These are phyloP conservation scores for Sepioteuthis lessoniana DNA, from an alignment of 2,888 invertebrate genomes.

Conservation along the genomic window DNA sequence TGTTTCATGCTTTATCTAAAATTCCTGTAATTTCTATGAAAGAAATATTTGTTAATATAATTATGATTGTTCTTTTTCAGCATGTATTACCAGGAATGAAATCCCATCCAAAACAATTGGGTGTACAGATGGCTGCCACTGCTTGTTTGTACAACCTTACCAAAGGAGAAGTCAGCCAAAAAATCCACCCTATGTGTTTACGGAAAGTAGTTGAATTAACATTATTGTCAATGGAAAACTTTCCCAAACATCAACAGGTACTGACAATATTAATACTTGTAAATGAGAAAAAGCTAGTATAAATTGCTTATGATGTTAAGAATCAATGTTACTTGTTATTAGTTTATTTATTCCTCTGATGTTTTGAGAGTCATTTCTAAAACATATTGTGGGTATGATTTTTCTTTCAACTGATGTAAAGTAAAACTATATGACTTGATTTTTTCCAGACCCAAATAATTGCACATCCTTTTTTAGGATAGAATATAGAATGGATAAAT, in stretches of 20 bases:
- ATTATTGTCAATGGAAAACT: conserved; percentile 82
- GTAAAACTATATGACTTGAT: neutral
- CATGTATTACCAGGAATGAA: conserved; percentile 74
- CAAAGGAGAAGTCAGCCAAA: conserved; percentile 80
- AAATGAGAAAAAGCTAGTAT: too few species aligned
- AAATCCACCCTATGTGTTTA: conserved; percentile 81
- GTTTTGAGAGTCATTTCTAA: too few species aligned
- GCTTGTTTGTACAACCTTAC: conserved; percentile 85
- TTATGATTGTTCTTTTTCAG: conserved; percentile 60
- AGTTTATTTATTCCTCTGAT: too few species aligned
- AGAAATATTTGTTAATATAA: neutral
- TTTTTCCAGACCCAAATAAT: too few species aligned
- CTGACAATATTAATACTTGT: neutral
- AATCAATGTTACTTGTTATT: too few species aligned
- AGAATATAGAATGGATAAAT: too few species aligned
- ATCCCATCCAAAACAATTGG: conserved; percentile 76
- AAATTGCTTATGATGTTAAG: too few species aligned
- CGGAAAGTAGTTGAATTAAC: conserved; percentile 81
- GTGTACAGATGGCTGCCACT: conserved; percentile 84
- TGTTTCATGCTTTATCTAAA: too few species aligned
- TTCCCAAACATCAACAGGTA: conserved; percentile 81
- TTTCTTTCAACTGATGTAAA: neutral
- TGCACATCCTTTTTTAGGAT: too few species aligned
- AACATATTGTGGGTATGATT: neutral
- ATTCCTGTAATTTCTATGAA: too few species aligned